Evolutionary conservation across 1,140 invertebrate genomes (phyloP).

Genomic region (Nasonia giraulti): DNA sequence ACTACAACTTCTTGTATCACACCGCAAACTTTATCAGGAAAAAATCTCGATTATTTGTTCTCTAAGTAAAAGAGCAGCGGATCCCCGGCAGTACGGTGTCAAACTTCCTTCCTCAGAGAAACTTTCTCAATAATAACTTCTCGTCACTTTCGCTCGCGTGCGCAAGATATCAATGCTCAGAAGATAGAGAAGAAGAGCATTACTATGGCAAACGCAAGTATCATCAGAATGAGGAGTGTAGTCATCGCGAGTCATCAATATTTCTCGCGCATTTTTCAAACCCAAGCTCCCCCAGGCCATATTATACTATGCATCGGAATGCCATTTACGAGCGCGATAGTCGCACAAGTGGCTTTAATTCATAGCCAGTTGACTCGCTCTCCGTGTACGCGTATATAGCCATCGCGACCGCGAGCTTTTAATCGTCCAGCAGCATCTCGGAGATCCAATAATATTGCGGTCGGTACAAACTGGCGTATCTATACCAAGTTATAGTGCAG

Average conservation of each 20-base stretch:
- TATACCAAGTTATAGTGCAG: neutral
- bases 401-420: neutral
- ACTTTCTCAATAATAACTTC: constrained; percentile 1
- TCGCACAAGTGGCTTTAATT: constrained; percentile 4
- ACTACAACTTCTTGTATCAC: neutral
- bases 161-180: neutral
- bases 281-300: no score
- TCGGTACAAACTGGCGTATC: neutral
- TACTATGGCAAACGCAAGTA: neutral
- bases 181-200: neutral
- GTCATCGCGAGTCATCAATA: neutral
- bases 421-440: neutral
- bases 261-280: neutral
- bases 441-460: constrained; percentile 20
- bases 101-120: neutral
- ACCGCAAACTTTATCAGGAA: neutral
- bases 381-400: neutral
- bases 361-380: neutral
- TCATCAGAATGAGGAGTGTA: neutral
- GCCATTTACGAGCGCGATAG: neutral
- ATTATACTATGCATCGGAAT: neutral
- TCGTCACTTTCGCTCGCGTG: neutral
- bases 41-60: neutral
- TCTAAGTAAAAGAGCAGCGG: neutral
- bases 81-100: neutral